phyloP scores from a whole-genome alignment of 2,888 invertebrate genomes.

The Drosophila kokeensis region DNA sequence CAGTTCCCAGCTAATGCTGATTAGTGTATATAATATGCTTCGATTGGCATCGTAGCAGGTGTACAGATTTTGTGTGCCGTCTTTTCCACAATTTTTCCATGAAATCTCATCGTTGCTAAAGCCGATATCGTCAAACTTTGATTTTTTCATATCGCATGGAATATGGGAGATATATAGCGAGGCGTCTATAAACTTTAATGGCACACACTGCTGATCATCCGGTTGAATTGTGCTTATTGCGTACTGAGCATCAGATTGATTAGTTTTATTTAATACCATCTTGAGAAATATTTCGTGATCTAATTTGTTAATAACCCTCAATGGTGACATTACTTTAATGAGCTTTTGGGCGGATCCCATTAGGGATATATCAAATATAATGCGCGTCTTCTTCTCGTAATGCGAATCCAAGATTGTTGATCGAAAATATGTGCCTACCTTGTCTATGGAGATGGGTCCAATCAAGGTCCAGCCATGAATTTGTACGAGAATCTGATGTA shows the following conservation, averaged over 20 bases:
- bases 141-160: conserved; percentile 36
- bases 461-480: conserved; percentile 96
- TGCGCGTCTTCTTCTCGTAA: conserved; percentile 88
- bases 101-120: conserved; percentile 81
- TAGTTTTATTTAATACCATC: conserved; percentile 86
- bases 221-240: conserved; percentile 84
- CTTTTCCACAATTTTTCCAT: conserved; percentile 79
- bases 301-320: conserved; percentile 92
- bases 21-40: conserved; percentile 79
- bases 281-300: conserved; percentile 90
- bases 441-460: conserved; percentile 96
- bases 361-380: conserved; percentile 95
- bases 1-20: conserved; percentile 89
- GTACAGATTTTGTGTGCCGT: conserved; percentile 71
- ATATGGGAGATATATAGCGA: conserved; percentile 90
- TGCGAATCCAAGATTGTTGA: conserved; percentile 85
- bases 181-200: conserved; percentile 90
- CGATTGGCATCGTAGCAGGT: conserved; percentile 79
- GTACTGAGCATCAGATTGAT: conserved; percentile 68
- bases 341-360: conserved; percentile 98
- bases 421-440: conserved; percentile 97
- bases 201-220: conserved; percentile 88
- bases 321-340: conserved; percentile 93
- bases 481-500: conserved; percentile 95
- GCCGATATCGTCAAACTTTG: conserved; percentile 68